Evolutionary conservation across 2,888 invertebrate species (phyloP).

Genomic region (Ditula angustiorana): DNA sequence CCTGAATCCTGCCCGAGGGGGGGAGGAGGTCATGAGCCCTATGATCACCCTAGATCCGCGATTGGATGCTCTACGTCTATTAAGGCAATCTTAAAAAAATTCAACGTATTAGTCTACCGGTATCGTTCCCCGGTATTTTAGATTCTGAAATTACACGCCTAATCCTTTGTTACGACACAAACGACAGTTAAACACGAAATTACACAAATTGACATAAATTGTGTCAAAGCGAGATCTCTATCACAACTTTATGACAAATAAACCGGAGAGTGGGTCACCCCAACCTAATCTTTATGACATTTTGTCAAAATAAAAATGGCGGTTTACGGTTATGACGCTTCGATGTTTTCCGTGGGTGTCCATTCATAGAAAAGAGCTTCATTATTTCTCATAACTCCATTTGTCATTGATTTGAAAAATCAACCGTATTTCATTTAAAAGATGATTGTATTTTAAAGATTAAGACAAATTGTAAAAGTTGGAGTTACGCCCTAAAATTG

Average conservation of each 20-base stretch:
- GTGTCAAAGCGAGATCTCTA: slow-evolving; percentile 34
- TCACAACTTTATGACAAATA: slow-evolving; percentile 15
- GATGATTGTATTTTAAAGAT: not conserved
- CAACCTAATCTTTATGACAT: slow-evolving; percentile 33
- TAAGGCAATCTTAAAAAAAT: not conserved
- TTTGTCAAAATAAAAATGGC: slow-evolving; percentile 35
- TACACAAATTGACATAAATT: slow-evolving; percentile 9
- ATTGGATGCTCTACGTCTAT: no score
- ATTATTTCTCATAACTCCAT: not conserved
- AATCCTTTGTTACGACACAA: slow-evolving; percentile 16
- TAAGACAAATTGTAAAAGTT: no score
- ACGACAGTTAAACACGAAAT: not conserved
- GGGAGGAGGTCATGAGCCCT: no score
- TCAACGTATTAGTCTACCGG: no score
- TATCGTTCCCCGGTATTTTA: no score
- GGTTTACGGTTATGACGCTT: slow-evolving; percentile 40
- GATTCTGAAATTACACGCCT: not conserved
- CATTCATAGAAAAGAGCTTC: not conserved
- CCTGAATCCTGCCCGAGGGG: no score
- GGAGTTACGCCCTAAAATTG: not conserved
- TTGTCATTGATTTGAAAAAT: not conserved
- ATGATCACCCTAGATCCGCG: no score
- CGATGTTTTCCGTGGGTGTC: not conserved
- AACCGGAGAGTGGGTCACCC: slow-evolving; percentile 36
- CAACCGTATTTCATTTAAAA: not conserved